Evolutionary conservation across 2,888 invertebrate species (phyloP), one percentile per base, ranked within the genome.

Genomic region (Amblyjoppa proteus): DNA sequence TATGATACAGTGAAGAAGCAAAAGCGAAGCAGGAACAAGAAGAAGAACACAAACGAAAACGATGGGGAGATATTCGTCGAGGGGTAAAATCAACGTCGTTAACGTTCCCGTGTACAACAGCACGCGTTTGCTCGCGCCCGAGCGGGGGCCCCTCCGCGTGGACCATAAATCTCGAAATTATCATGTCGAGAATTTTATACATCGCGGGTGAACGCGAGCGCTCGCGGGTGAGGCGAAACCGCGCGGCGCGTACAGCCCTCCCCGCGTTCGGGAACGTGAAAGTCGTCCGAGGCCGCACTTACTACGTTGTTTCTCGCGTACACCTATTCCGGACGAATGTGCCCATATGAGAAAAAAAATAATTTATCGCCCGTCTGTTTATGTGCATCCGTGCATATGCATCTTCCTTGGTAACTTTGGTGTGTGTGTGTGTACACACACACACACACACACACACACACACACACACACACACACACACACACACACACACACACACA

Each of bases 111-210:
- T 75, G 56, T 31, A 6, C 51, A 41, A 70, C 31, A 11, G 51
- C 53, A 58, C 76, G 51, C 9, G 77, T 66, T 64, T 38, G 58
- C 61, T 61, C 70, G 38, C 41, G 16, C 25, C 41, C 64, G 56
- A 75, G 68, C 71, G 25, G 69, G 61, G 76, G 82, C 83, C 87
- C 86, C 83, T 84, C 87, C 87, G 82, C 83, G 80, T 86, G 71
- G 87, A 85, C 84, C 87, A 85, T 89, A 88, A 89, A 90, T 91
- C 90, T 89, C 84, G 87, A 89, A 89, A 89, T 91, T 90, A 91
- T 89, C 90, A 88, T 87, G 88, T 88, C 89, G 87, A 81, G 88
- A 86, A 90, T 90, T 91, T 90, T 89, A 88, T 89, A 82, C 87
- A 83, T 84, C 86, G 86, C 87, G 88, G 87, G 85, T 85, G 84